Base-by-base conservation (phyloP, 2,888 invertebrate species). In the Thereva nobilitata region DNA sequence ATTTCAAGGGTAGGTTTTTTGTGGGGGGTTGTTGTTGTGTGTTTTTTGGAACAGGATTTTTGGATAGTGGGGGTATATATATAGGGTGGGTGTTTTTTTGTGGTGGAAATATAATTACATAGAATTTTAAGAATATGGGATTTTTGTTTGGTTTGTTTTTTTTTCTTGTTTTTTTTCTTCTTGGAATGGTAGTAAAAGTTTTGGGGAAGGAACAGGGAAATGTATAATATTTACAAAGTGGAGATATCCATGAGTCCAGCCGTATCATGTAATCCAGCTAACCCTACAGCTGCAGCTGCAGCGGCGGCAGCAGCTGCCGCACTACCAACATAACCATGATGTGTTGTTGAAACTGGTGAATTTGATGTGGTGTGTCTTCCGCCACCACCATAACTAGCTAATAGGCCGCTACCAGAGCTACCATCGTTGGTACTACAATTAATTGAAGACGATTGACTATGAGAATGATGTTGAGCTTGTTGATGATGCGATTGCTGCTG, bases 231-330 rank as follows among this genome's bases (percentile, higher is more conserved):
- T 80, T 80, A 80, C 80, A 80, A 76, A 72, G 80, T 77, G 75
- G 80, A 78, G 72, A 80, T 80, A 77, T 80, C 80, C 78, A 80
- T 75, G 72, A 80, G 75, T 71, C 78, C 79, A 68, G 76, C 73
- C 72, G 75, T 50, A 63, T 67, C 67, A 53, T 68, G 68, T 10
- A 70, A 44, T 12, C 70, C 68, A 44, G 65, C 45, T 23, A 65
- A 5, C 7, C 61, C 61, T 37, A 57, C 65, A 35, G 49, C 52
- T 38, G 66, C 7, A n/a, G 4, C 67, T 75, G 71, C 71, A 69
- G 49, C 76, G 73, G 64, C 75, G 72, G 72, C 74, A 6, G 73
- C 77, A n/a, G 78, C 78, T 63, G 79, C 77, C 64, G 79, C 79
- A 72, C 79, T 78, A 9, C 75, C 75, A 47, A 78, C 74, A 52